Conservation (phyloP, 2,797 vertebrate species). For the Prionace glauca region DNA sequence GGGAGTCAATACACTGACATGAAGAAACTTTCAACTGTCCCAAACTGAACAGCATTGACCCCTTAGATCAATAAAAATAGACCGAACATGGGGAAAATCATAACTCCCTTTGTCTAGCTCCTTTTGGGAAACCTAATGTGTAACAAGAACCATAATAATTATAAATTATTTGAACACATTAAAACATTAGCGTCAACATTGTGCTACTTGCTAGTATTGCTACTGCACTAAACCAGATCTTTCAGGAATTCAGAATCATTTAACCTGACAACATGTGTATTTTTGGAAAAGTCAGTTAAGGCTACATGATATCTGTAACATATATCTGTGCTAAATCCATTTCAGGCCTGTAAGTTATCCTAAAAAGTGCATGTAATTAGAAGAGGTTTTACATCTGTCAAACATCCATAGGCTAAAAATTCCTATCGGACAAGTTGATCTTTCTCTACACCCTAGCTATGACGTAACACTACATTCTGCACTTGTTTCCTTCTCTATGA, state of each 20-base stretch:
- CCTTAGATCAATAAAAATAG: not conserved
- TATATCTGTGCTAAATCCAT: not conserved
- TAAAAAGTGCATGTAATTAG: not conserved
- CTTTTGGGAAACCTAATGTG: not conserved
- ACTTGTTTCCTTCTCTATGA: too few relatives aligned
- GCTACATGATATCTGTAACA: not conserved
- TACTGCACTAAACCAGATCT: not conserved
- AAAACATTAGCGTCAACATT: not conserved
- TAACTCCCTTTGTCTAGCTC: not conserved
- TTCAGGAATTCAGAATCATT: not conserved
- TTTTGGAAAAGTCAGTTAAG: not conserved
- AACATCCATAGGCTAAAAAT: not conserved
- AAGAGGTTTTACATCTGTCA: not conserved
- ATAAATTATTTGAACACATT: not conserved
- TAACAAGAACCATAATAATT: not conserved
- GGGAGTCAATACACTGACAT: not conserved
- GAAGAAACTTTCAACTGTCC: not conserved
- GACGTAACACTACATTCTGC: too few relatives aligned
- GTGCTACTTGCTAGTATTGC: not conserved
- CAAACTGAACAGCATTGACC: not conserved
- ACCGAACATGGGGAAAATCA: not conserved
- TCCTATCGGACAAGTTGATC: not conserved
- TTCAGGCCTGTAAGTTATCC: not conserved
- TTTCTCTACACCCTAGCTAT: too few relatives aligned
- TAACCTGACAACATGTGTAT: not conserved